Base-by-base conservation (phyloP, 2,797 vertebrate genomes). In the Eospalax fontanierii region DNA sequence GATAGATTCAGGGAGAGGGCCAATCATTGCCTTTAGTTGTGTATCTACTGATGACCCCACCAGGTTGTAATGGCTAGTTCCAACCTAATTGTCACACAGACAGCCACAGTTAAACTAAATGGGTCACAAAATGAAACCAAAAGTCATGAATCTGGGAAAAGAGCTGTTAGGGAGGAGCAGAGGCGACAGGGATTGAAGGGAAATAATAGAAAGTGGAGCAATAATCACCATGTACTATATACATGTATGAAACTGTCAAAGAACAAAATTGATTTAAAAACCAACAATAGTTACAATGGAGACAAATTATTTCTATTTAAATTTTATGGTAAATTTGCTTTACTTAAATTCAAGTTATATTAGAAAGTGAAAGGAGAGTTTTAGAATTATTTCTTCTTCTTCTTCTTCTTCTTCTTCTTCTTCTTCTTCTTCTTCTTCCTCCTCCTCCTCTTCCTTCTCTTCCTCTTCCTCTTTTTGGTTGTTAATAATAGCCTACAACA, bases 321-420 rank as follows among this genome's bases (percentile, higher is more conserved):
- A 59, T 54, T 81, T 82, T 86, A 46, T 16, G 43, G 26, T 54
- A 73, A 11, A 63, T 70, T 91, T 90, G 28, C n/a, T 95, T 92
- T 70, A 19, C 11, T 11, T 18, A 26, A 81, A 84, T 88, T 59
- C 46, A 96, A 30, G 50, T 30, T 43, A 28, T 46, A 35, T 93
- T 81, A 93, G 84, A 96, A 97, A 95, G 28, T 54, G 35, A 91
- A 85, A 94, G 33, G 14, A 6, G 26, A 78, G 7, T 79, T 89
- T 94, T 18, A 71, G 54, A 89, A 87, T 94, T 93, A 94, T 93
- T 90, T 92, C 73, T 86, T 96, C 10, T 82, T 74, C 33, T 59
- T 87, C 28, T 63, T 57, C 33, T 8, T 7, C 33, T 18, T 61
- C 18, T 28, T 70, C 4, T 33, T 68, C 66, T 19, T 95, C 91